Percentiles rank a stretch among this genome's conserved stretches.
Evolutionary conservation across 37 sponge, comb jelly and placozoan species (phyloP).

Genomic region (Lycopodina hypogea): DNA sequence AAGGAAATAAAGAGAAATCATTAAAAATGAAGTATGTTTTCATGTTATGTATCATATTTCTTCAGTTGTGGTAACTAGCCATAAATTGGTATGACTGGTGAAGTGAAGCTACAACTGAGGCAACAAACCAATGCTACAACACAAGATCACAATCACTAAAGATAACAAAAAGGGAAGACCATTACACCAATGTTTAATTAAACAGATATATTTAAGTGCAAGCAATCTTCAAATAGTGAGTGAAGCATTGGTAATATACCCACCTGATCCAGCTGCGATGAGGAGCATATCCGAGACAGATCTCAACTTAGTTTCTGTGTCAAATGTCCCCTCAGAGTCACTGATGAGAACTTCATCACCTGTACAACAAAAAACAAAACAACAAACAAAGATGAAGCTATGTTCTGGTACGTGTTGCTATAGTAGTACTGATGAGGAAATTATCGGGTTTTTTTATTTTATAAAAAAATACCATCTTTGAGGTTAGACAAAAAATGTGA

Average conservation of each 20-base stretch:
- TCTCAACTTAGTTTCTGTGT: slow-evolving; percentile 12
- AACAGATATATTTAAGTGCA: too few relatives aligned
- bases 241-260: too few relatives aligned
- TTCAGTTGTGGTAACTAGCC: too few relatives aligned
- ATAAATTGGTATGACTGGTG: too few relatives aligned
- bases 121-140: too few relatives aligned
- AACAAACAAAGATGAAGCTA: background rate
- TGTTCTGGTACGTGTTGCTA: background rate
- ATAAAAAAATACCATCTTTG: slow-evolving; percentile 32
- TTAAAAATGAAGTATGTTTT: background rate
- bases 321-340: slow-evolving; percentile 75
- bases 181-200: too few relatives aligned
- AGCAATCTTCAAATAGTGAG: too few relatives aligned
- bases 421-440: background rate
- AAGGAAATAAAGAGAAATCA: background rate
- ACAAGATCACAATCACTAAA: too few relatives aligned
- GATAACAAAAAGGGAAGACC: too few relatives aligned
- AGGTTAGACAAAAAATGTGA: slow-evolving; percentile 50
- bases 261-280: slow-evolving; percentile 84
- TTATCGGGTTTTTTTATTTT: background rate
- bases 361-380: background rate
- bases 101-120: too few relatives aligned
- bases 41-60: too few relatives aligned
- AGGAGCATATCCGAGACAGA: slow-evolving; percentile 28
- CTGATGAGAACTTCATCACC: slow-evolving; percentile 63